Conservation (phyloP, 2,113 vertebrate species). For the Vulpes ferrilata region DNA sequence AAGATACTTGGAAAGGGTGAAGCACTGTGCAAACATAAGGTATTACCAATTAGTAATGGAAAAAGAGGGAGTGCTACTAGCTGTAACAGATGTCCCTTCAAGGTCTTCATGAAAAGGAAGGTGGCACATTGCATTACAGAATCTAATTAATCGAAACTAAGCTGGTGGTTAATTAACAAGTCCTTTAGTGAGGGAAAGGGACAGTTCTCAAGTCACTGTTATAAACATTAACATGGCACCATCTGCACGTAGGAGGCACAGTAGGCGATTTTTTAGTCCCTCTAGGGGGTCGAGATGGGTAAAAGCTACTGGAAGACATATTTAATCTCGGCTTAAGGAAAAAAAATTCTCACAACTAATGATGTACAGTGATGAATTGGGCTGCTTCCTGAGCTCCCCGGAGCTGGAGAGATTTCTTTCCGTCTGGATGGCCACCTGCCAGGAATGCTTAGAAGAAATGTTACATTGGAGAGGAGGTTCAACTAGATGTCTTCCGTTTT, state of each 20-base stretch:
- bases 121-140: neutral
- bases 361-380: neutral
- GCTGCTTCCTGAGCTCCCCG: slow-evolving; percentile 32
- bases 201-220: neutral
- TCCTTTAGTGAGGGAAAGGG: neutral
- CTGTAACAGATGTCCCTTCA: neutral
- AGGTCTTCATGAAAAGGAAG: slow-evolving; percentile 15
- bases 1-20: neutral
- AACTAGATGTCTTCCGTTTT: neutral
- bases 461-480: neutral
- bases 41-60: neutral
- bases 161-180: neutral
- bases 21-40: neutral
- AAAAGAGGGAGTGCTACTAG: neutral
- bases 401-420: neutral
- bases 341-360: neutral
- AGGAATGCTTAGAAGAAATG: slow-evolving; percentile 46
- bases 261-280: neutral
- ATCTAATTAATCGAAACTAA: slow-evolving; percentile 42
- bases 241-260: neutral
- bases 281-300: neutral
- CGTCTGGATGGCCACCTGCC: slow-evolving; percentile 60
- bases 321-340: neutral
- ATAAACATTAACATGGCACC: neutral
- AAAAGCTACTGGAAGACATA: slow-evolving; percentile 11